These are phyloP conservation scores for Perizoma affinitatum DNA, from an alignment of 2,888 invertebrate species.

Conservation along the genomic window DNA sequence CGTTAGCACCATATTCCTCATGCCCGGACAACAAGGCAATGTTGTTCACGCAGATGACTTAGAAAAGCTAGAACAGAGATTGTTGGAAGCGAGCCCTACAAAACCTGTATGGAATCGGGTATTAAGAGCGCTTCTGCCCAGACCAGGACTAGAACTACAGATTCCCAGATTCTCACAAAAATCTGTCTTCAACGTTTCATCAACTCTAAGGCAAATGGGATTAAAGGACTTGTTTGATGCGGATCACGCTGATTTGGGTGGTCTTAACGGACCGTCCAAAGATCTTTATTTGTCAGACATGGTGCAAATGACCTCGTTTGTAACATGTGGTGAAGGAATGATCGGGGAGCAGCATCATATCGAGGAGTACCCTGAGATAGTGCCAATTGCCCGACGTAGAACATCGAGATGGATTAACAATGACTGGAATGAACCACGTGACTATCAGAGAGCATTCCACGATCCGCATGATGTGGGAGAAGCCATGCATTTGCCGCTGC, in stretches of 20 bases:
- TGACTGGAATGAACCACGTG: slow-evolving; percentile 83
- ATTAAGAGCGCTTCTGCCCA: slow-evolving; percentile 88
- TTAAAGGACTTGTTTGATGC: slow-evolving; percentile 90
- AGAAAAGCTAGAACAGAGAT: slow-evolving; percentile 88
- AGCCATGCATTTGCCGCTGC: slow-evolving; percentile 85
- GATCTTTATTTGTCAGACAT: slow-evolving; percentile 93
- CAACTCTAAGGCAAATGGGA: slow-evolving; percentile 91
- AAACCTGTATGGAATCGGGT: slow-evolving; percentile 90
- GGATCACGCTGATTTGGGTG: slow-evolving; percentile 91
- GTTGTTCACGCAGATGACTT: slow-evolving; percentile 91
- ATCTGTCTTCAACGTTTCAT: slow-evolving; percentile 91
- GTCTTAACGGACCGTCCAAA: slow-evolving; percentile 90
- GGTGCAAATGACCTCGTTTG: slow-evolving; percentile 92
- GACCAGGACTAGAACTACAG: slow-evolving; percentile 91
- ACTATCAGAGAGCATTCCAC: slow-evolving; percentile 88
- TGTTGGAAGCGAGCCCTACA: slow-evolving; percentile 87
- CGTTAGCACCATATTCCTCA: slow-evolving; percentile 91
- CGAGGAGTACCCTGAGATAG: slow-evolving; percentile 91
- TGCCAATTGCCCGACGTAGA: slow-evolving; percentile 67
- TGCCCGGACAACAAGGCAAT: slow-evolving; percentile 94
- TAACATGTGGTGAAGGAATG: slow-evolving; percentile 90
- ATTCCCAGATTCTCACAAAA: slow-evolving; percentile 93
- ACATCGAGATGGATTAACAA: slow-evolving; percentile 73
- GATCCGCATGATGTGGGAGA: slow-evolving; percentile 85
- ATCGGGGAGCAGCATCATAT: slow-evolving; percentile 90